These are phyloP conservation scores for Trichechus manatus DNA, from an alignment of 2,113 vertebrate species.

Conservation along the genomic window DNA sequence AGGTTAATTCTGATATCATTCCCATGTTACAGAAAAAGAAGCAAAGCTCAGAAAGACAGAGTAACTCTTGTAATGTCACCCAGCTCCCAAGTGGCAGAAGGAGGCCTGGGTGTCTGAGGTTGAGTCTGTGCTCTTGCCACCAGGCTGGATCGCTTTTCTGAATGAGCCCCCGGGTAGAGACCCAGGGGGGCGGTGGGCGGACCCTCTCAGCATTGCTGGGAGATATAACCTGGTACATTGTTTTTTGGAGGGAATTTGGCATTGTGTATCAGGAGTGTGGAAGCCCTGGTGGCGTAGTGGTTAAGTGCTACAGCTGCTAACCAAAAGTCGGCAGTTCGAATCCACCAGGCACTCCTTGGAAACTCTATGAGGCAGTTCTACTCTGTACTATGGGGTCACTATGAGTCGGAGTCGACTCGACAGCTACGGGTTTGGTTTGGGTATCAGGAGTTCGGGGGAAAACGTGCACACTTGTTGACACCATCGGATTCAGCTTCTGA, in stretches of 20 bases:
- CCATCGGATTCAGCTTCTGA: background rate
- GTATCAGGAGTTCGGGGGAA: background rate
- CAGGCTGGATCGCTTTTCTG: background rate
- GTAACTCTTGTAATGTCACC: background rate
- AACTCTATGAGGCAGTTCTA: too few relatives aligned
- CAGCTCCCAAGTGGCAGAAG: background rate
- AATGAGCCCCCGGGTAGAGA: background rate
- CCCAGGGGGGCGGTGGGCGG: rapidly evolving
- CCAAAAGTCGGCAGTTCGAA: too few relatives aligned
- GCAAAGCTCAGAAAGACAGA: background rate
- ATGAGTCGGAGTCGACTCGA: too few relatives aligned
- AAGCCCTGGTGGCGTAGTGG: too few relatives aligned
- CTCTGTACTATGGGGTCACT: too few relatives aligned
- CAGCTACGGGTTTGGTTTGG: too few relatives aligned
- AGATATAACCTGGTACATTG: rapidly evolving
- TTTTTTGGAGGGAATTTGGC: background rate
- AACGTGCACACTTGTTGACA: background rate
- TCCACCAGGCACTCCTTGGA: too few relatives aligned
- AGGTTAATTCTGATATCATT: background rate
- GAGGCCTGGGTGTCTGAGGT: background rate
- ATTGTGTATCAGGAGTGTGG: background rate
- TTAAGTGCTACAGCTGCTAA: too few relatives aligned
- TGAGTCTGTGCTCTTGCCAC: background rate
- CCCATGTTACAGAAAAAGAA: background rate
- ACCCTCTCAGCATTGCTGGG: too few relatives aligned